Evolutionary conservation across 2,797 vertebrate genomes (phyloP).

Genomic region (Smutsia gigantea): DNA sequence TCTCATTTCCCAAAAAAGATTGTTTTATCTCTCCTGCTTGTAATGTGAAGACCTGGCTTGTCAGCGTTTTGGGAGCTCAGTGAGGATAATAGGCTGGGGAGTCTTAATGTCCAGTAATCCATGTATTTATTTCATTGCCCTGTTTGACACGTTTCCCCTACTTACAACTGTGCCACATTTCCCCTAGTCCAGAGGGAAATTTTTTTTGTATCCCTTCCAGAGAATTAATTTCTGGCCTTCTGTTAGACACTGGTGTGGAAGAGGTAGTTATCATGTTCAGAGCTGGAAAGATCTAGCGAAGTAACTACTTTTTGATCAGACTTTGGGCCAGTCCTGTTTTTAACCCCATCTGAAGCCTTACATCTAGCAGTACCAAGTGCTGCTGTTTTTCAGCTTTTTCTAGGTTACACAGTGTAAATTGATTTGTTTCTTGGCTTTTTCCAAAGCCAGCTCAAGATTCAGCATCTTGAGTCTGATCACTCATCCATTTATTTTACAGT

Average conservation of each 20-base stretch:
- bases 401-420: background rate
- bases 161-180: background rate
- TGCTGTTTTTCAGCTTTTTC: background rate
- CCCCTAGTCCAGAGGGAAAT: background rate
- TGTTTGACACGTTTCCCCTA: background rate
- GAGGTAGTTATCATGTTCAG: background rate
- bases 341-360: background rate
- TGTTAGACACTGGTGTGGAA: background rate
- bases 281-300: background rate
- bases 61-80: background rate
- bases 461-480: background rate
- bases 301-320: background rate
- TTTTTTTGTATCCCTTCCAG: background rate
- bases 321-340: background rate
- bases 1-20: background rate
- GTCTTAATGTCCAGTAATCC: background rate
- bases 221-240: background rate
- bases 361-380: background rate
- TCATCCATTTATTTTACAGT: background rate
- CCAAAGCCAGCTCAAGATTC: background rate
- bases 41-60: background rate
- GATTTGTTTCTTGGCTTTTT: slow-evolving; percentile 14
- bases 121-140: background rate
- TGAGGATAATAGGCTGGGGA: background rate
- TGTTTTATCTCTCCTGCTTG: background rate